Evolutionary conservation across 92 coral and sea anemone genomes (phyloP).

Genomic region (Epizoanthus ramosus): DNA sequence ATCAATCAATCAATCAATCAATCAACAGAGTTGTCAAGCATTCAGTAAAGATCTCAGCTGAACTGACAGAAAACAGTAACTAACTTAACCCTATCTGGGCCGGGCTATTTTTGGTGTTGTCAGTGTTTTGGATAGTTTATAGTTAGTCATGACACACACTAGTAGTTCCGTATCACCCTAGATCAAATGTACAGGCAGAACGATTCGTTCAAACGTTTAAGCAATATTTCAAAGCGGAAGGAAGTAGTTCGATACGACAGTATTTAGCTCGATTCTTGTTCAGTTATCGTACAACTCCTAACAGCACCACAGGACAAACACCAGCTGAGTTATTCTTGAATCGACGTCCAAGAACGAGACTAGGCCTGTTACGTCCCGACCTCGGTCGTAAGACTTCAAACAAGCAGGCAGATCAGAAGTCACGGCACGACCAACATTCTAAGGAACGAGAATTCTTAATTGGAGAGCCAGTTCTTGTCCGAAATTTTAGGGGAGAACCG

Average conservation of each 20-base stretch:
- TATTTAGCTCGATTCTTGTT: too few species aligned
- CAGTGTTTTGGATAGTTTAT: too few species aligned
- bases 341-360: not conserved
- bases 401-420: constrained; percentile 19
- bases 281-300: not conserved
- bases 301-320: not conserved
- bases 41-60: too few species aligned
- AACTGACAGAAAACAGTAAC: too few species aligned
- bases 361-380: constrained; percentile 4
- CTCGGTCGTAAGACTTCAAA: not conserved
- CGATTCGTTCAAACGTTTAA: too few species aligned
- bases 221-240: too few species aligned
- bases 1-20: too few species aligned
- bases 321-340: not conserved
- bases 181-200: not conserved
- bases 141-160: too few species aligned
- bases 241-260: too few species aligned
- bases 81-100: too few species aligned
- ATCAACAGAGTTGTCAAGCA: too few species aligned
- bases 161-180: not conserved
- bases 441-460: constrained; percentile 5
- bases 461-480: not conserved
- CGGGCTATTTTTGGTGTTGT: too few species aligned
- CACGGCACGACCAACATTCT: constrained; percentile 1
- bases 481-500: constrained; percentile 11